Base-by-base conservation (phyloP, 1,140 invertebrate species). In the Scaptomyza graminum region DNA sequence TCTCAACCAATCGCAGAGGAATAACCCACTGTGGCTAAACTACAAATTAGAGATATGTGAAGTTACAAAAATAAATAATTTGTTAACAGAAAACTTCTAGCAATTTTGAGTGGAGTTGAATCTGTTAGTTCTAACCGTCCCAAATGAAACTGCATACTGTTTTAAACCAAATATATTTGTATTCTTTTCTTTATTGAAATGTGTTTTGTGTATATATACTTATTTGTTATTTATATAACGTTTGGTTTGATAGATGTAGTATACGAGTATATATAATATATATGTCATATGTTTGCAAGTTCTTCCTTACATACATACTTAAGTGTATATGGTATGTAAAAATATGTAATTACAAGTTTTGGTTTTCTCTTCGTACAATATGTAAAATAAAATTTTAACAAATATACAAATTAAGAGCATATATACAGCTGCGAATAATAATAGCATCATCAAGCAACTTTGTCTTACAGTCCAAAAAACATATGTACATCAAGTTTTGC, bases 131-230 rank as follows among this genome's bases (percentile, higher is more conserved):
- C 5, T 41, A 5, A n/a, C 12, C 12, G 12, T 28, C 11, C 47
- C 4, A 50, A 34, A 5, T 18, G 18, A 56, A 44, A 44, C 12
- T 22, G 11, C 28, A 63, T 31, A 39, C 12, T 8, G 28, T 1
- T 5, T 5, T 15, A 7, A 46, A 8, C 47, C 60, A 69, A 80
- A 83, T 78, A 70, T 78, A 81, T 67, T 83, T 60, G 44, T 61
- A 74, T 75, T 64, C 70, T 78, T 77, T 70, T 76, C 74, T 74
- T 74, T 70, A 46, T 73, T 64, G 71, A 88, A 88, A 82, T 80
- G 51, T 63, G 62, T 55, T 73, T 59, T 76, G 88, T 74, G 9
- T 34, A 34, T 6, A 31, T 34, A 88, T 84, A 88, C 73, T 89
- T n/a, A n/a, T n/a, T 22, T 78, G 68, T 79, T 89, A 39, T 55